Percentiles rank a stretch among this genome's conserved stretches.
Conservation (phyloP, 37 sponge, comb jelly and placozoan species). For the Spongilla lacustris region DNA sequence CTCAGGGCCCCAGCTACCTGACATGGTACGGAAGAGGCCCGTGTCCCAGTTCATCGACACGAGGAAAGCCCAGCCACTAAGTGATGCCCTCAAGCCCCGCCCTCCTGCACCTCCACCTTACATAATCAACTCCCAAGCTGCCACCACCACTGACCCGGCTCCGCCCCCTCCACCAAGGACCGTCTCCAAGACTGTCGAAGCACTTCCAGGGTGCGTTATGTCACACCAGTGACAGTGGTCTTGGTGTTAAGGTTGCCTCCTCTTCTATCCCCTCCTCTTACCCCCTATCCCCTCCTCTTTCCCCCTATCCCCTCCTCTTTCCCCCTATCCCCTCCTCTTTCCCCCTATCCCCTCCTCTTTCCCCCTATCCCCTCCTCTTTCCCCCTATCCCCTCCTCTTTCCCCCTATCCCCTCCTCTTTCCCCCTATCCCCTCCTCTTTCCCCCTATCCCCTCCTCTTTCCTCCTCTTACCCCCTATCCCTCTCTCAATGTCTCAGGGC, state of each 20-base stretch:
- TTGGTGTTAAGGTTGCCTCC: no score
- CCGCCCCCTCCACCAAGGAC: conserved; percentile 65
- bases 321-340: no score
- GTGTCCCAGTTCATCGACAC: conserved; percentile 6
- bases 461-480: no score
- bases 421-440: not conserved
- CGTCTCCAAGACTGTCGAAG: conserved; percentile 41
- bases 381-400: not conserved
- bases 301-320: no score
- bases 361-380: no score
- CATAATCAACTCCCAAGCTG: no score
- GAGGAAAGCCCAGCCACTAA: not conserved
- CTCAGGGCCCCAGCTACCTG: no score
- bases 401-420: conserved; percentile 4
- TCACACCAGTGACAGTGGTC: not conserved
- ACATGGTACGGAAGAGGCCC: conserved; percentile 9
- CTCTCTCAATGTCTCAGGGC: not conserved
- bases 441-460: no score
- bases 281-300: no score
- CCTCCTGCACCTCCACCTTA: not conserved
- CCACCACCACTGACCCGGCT: conserved; percentile 15
- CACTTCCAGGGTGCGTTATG: conserved; percentile 16
- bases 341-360: no score
- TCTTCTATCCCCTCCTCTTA: no score
- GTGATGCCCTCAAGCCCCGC: not conserved